Evolutionary conservation across 2,888 invertebrate genomes (phyloP).

Genomic region (Leptopilina syphax): DNA sequence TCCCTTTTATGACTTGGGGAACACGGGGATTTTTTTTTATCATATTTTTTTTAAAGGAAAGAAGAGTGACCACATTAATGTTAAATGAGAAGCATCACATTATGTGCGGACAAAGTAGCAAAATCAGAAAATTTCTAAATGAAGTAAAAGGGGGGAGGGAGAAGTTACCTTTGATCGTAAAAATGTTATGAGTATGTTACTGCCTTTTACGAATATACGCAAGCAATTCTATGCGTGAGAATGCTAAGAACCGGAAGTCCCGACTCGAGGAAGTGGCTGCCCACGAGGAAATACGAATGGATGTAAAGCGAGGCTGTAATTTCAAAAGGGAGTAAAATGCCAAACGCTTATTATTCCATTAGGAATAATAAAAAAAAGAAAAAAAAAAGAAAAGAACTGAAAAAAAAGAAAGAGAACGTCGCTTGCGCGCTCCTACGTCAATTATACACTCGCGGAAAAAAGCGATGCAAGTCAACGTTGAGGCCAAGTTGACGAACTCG

Average conservation of each 20-base stretch:
- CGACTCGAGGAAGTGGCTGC: constrained; percentile 60
- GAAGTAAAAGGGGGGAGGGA: constrained; percentile 34
- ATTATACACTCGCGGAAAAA: constrained; percentile 27
- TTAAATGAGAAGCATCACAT: background rate
- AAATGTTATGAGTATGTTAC: constrained; percentile 69
- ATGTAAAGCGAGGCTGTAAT: constrained; percentile 50
- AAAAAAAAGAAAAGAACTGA: no score
- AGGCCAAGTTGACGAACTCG: constrained; percentile 32
- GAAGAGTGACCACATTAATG: no score
- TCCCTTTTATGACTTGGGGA: no score
- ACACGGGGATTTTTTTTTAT: no score
- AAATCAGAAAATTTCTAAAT: constrained; percentile 48
- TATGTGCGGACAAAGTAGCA: background rate
- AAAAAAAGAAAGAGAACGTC: background rate
- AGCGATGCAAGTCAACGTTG: constrained; percentile 3
- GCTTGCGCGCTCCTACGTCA: constrained; percentile 33
- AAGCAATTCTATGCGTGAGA: constrained; percentile 59
- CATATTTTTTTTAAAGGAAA: no score
- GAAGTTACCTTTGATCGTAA: constrained; percentile 61
- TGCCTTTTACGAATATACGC: constrained; percentile 58
- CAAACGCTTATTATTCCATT: constrained; percentile 39
- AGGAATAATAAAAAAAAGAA: background rate
- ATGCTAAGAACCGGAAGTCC: constrained; percentile 65
- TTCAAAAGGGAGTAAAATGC: constrained; percentile 46
- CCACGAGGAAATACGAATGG: constrained; percentile 53